These are phyloP conservation scores for Drosophila ironensis DNA, from an alignment of 1,140 invertebrate genomes.

Conservation along the genomic window DNA sequence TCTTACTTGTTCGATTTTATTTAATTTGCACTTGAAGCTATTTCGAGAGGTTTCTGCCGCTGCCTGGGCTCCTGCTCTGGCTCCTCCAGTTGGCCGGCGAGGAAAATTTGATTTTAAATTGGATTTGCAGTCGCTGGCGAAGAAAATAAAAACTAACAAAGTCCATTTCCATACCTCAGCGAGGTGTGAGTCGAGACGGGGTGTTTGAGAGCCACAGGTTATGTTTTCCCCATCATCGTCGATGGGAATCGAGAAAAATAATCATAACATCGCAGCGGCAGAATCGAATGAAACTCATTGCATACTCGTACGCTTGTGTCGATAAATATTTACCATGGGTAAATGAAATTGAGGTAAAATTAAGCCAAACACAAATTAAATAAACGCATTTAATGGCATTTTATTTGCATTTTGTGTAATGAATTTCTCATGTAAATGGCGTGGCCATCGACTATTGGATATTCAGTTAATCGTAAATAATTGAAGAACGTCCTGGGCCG, in stretches of 20 bases:
- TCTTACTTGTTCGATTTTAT: slow-evolving; percentile 73
- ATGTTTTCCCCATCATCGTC: slow-evolving; percentile 34
- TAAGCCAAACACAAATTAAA: slow-evolving; percentile 30
- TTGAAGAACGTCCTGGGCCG: too few species aligned
- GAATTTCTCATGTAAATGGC: neutral
- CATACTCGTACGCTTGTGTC: too few species aligned
- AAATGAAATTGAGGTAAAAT: slow-evolving; percentile 53
- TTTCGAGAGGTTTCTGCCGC: slow-evolving; percentile 25
- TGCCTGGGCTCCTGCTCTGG: neutral
- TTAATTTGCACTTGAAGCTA: slow-evolving; percentile 74
- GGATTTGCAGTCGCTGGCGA: slow-evolving; percentile 56
- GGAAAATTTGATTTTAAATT: slow-evolving; percentile 79
- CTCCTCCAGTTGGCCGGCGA: neutral
- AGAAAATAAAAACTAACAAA: slow-evolving; percentile 57
- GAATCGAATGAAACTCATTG: slow-evolving; percentile 30
- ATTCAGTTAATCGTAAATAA: too few species aligned
- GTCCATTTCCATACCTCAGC: slow-evolving; percentile 56
- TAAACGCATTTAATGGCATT: slow-evolving; percentile 28
- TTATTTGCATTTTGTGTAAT: slow-evolving; percentile 8
- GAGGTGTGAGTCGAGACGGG: slow-evolving; percentile 8
- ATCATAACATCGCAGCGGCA: slow-evolving; percentile 15
- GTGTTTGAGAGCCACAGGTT: slow-evolving; percentile 57
- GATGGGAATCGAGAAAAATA: slow-evolving; percentile 17
- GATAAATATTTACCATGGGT: slow-evolving; percentile 57
- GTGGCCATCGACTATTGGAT: neutral